Evolutionary conservation across 2,888 invertebrate species (phyloP).

Genomic region (Monopis laevigella): DNA sequence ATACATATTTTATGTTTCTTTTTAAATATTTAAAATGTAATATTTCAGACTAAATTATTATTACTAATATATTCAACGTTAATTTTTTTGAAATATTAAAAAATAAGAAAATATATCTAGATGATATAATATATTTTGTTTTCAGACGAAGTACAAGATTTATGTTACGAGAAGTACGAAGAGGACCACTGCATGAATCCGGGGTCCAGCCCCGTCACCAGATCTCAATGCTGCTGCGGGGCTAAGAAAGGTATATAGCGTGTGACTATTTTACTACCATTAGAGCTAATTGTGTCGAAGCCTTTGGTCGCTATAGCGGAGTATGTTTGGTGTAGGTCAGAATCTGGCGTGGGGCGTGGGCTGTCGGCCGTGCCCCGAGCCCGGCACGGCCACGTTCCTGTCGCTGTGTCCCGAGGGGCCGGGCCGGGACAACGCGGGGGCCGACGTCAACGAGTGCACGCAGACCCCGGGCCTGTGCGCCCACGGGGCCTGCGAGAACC

Average conservation of each 20-base stretch:
- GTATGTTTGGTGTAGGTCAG: no score
- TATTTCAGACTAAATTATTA: no score
- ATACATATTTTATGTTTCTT: no score
- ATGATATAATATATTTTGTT: conserved; percentile 15
- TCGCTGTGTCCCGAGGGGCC: conserved; percentile 80
- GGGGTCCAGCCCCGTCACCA: conserved; percentile 79
- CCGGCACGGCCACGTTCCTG: conserved; percentile 74
- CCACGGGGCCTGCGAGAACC: conserved; percentile 87
- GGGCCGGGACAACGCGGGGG: conserved; percentile 82
- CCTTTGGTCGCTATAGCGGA: no score
- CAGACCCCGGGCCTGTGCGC: conserved; percentile 81
- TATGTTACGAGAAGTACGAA: conserved; percentile 82
- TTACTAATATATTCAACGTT: background rate
- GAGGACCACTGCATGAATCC: conserved; percentile 83
- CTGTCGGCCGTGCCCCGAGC: conserved; percentile 80
- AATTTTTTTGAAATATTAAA: no score
- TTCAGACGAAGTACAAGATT: conserved; percentile 80
- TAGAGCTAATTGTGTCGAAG: no score
- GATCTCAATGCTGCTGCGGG: conserved; percentile 88
- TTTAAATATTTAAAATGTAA: no score
- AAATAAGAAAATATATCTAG: background rate
- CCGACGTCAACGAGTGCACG: conserved; percentile 86
- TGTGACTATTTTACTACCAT: no score
- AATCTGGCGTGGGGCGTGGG: conserved; percentile 85
- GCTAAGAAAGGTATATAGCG: conserved; percentile 54